Evolutionary conservation across 2,113 vertebrate genomes (phyloP).

Genomic region (Hippocampus comes): DNA sequence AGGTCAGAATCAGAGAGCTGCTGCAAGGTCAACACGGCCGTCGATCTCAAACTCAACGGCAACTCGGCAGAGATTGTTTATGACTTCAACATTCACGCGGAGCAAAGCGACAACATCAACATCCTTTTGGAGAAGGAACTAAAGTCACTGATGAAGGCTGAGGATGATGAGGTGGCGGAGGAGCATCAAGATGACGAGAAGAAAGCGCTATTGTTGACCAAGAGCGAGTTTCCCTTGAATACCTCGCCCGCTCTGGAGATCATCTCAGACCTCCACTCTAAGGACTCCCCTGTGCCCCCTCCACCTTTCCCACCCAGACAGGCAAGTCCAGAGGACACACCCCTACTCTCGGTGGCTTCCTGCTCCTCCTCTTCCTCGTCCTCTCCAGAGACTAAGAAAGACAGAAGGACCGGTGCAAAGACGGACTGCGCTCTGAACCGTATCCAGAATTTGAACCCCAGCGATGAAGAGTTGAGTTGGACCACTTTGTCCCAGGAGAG

Average conservation of each 20-base stretch:
- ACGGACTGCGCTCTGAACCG: conserved; percentile 92
- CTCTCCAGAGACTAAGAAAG: conserved; percentile 94
- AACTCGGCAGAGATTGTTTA: conserved; percentile 33
- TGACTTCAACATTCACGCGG: conserved; percentile 48
- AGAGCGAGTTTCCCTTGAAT: conserved; percentile 25
- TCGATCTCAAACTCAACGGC: conserved; percentile 43
- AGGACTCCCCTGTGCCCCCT: conserved; percentile 53
- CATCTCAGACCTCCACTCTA: conserved; percentile 55
- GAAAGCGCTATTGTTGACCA: conserved; percentile 48
- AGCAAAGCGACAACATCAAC: conserved; percentile 65
- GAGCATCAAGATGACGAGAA: conserved; percentile 44
- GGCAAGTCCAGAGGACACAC: conserved; percentile 82
- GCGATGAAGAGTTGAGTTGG: conserved; percentile 97
- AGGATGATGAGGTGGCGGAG: conserved; percentile 49
- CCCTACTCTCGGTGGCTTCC: conserved; percentile 76
- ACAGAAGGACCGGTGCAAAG: conserved; percentile 90
- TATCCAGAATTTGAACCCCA: conserved; percentile 93
- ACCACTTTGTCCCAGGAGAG: conserved; percentile 95
- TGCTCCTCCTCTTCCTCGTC: conserved; percentile 76
- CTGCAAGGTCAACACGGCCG: conserved; percentile 28
- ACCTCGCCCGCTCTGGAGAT: conserved; percentile 37
- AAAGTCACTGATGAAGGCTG: conserved; percentile 48
- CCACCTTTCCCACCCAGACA: conserved; percentile 68
- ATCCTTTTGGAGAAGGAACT: conserved; percentile 66
- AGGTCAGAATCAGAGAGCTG: conserved; percentile 34